Evolutionary conservation across 2,113 vertebrate species (phyloP), one percentile per base, ranked within the genome.

Genomic region (Larimichthys crocea): DNA sequence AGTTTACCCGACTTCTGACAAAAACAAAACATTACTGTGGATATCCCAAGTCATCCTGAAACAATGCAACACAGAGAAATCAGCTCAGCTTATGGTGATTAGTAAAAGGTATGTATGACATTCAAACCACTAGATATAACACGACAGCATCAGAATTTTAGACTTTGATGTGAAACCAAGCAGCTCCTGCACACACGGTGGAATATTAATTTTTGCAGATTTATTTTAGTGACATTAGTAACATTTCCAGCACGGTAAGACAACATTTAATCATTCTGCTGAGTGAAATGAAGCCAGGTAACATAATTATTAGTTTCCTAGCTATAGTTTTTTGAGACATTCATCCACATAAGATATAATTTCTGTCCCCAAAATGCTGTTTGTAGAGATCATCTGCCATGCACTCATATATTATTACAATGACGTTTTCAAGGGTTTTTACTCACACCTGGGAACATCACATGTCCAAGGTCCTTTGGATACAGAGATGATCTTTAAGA

Each of bases 371-470:
- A 19, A 35, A 40, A 24, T 9, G 15, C 24, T 29, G 24, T 75
- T 84, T 76, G n/a, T 20, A 10, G 20, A 50, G 46, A 76, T 72
- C 55, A 26, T 56, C 31, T 19, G 1, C 7, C 49, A 65, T 65
- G 29, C 64, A 64, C 29, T 26, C 15, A n/a, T 63, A 15, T 12
- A 9, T 60, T 44, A 22, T 31, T 55, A 31, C 1, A 49, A 79
- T 71, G 62, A 15, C 15, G 3, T 82, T 55, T 61, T 15, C 42
- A 44, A 35, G 20, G 46, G 31, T 14, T 74, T 69, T 57, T 8
- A 11, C 52, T 53, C 56, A 50, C 75, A 64, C 50, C 62, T 59
- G 42, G 69, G 35, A 26, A 52, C 35, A 29, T 16, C 64, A 81
- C 35, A 62, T 65, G 60, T 10, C 35, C 46, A 26, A 5, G 1